phyloP scores from a whole-genome alignment of 37 sponge, comb jelly and placozoan genomes.

The Halichondria panicea region DNA sequence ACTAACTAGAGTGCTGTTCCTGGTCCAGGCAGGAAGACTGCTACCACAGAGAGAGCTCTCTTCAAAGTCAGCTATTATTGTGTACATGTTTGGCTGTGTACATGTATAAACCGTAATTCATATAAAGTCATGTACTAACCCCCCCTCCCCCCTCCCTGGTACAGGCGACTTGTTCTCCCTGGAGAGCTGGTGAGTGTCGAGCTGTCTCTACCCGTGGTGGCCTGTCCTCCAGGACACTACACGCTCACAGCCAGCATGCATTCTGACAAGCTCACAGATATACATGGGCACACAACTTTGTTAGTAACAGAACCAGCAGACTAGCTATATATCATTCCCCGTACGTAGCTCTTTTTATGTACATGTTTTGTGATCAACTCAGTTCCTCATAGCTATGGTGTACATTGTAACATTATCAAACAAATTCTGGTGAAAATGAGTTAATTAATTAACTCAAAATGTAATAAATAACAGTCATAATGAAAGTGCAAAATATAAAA shows the following conservation, averaged over 20 bases:
- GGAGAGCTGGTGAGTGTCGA: conserved; percentile 55
- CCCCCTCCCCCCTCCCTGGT: background rate
- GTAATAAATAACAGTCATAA: too few species aligned
- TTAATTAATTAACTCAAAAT: too few species aligned
- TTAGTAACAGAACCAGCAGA: too few species aligned
- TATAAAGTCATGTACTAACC: background rate
- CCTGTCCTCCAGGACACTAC: conserved; percentile 43
- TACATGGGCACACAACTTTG: too few species aligned
- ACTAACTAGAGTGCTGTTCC: conserved; percentile 53
- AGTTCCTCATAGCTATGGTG: too few species aligned
- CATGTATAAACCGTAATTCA: background rate
- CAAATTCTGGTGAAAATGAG: too few species aligned
- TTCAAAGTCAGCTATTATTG: conserved; percentile 53
- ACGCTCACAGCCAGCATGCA: conserved; percentile 53
- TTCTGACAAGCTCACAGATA: conserved; percentile 79
- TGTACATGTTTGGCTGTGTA: background rate
- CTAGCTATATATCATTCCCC: too few species aligned
- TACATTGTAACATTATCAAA: too few species aligned
- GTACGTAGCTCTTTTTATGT: too few species aligned
- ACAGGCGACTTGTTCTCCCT: conserved; percentile 67
- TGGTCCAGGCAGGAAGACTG: conserved; percentile 58
- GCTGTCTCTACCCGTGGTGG: conserved; percentile 19
- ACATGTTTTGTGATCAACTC: too few species aligned
- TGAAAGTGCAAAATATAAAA: too few species aligned
- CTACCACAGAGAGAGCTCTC: conserved; percentile 72